Base-by-base conservation (phyloP, 2,797 vertebrate genomes). In the Acrocephalus scirpaceus region DNA sequence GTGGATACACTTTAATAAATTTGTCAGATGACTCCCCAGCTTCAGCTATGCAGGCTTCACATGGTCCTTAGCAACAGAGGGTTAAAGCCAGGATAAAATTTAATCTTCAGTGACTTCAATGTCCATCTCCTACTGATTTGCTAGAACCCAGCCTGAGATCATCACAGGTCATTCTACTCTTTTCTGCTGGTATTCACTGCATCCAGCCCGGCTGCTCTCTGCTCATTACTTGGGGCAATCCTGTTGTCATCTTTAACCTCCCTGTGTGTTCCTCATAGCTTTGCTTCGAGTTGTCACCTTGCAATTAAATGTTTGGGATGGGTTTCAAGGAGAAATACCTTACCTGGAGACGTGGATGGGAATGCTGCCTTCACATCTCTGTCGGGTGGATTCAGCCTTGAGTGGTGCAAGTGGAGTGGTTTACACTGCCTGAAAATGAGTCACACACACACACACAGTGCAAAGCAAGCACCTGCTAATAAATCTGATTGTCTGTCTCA, bases 151-250 rank as follows among this genome's bases (percentile, higher is more conserved):
- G 11, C 30, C 57, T 38, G 48, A 71, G 36, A 74, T 61, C 20
- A 11, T 10, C 0, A 0, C 40, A 53, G 53, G 27, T 16, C 2
- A 2, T 67, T 60, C 45, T 34, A 8, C 27, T 58, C 32, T 32
- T 66, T 56, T 53, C 23, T 19, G 15, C 29, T 14, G 1, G 0
- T 2, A 1, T 13, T 56, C 2, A 0, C 27, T 78, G 81, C 57
- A 34, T 34, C 36, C 62, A 32, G 57, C 4, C 0, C n/a, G 45
- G 50, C 44, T 57, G 34, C 36, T 75, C 57, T 64, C 29, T 65
- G 30, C 71, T 78, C 56, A 1, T 71, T 50, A 14, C 23, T 69
- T 47, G 6, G n/a, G 60, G 8, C 27, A 71, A 38, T 21, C 3
- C 15, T 60, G 13, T 23, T 8, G 0, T 34, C 32, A 5, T 19